Base-by-base conservation (phyloP, 92 coral and sea anemone species). In the Diadumene lineata region DNA sequence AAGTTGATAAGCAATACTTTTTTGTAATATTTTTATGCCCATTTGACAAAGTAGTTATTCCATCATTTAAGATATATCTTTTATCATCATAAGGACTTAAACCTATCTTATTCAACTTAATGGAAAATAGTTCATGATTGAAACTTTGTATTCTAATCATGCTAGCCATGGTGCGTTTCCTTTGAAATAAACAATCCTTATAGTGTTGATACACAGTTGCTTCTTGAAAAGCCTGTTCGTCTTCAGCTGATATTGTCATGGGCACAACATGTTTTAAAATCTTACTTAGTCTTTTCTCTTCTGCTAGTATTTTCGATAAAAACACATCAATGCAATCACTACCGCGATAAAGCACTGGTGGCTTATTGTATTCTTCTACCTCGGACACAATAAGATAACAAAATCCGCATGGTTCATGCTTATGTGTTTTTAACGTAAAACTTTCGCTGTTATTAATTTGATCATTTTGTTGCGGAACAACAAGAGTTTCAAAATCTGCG, bases 11-110 rank as follows among this genome's bases (percentile, higher is more conserved):
- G n/a, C n/a, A n/a, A n/a, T n/a, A n/a, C n/a, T n/a, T n/a, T n/a
- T n/a, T n/a, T n/a, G n/a, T n/a, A n/a, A n/a, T n/a, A n/a, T n/a
- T n/a, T n/a, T n/a, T n/a, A n/a, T 66, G 72, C 34, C 72, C 72
- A 44, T 66, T 18, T 2, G 72, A 51, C 43, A 64, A 29, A 8
- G 69, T 29, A 10, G 65, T 60, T 26, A 60, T 18, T 1, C 65
- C 81, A 66, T 65, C 61, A 0, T 15, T 32, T 21, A n/a, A n/a
- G n/a, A n/a, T n/a, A n/a, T n/a, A n/a, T n/a, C n/a, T n/a, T n/a
- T n/a, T n/a, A n/a, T n/a, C 85, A 62, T 81, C 85, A 31, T 74
- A 81, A 34, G 69, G 82, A 43, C 75, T 64, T 16, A 75, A 69
- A 1, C 82, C 77, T 10, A 82, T 56, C 48, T 82, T 82, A 64